Base-by-base conservation (phyloP, 1,140 invertebrate genomes). In the Ectropis grisescens region DNA sequence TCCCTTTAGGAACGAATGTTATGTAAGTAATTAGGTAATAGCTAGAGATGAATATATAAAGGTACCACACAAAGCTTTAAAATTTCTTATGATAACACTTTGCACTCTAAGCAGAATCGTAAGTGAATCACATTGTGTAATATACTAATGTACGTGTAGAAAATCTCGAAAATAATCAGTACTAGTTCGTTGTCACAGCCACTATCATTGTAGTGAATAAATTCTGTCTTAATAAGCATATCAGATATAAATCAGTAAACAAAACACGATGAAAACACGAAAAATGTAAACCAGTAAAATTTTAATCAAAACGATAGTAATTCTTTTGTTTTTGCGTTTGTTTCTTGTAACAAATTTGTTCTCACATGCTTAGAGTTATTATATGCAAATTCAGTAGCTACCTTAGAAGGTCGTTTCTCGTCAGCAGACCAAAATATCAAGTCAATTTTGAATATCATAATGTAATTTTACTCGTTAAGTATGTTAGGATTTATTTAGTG, bases 41-140 rank as follows among this genome's bases (percentile, higher is more conserved):
- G 72, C 52, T 78, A 78, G 65, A 68, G 38, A 58, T 52, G 65
- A 70, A 54, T 67, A 70, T 67, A 54, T 70, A 58, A 67, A 68
- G 47, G 61, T 78, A 78, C 75, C 76, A 81, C 76, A 76, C 68
- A 61, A 81, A 81, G 76, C 76, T 81, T 81, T 81, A 81, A 81
- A 78, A 78, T 70, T 64, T 76, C 76, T 78, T 81, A 78, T 78
- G 76, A 81, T 68, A 68, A 74, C 68, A 78, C 68, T 75, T 19
- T 62, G 75, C 75, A 80, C 72, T 60, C 41, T 76, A 70, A 67
- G 67, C 75, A 72, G 68, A 64, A 57, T 60, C 52, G 51, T 68
- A 70, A 62, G 58, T 66, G 54, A 68, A 55, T 60, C 57, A 67
- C 60, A 30, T 44, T 62, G 48, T 57, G 47, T 55, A 56, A 47